These are phyloP conservation scores for Cephus rjabovi DNA, from an alignment of 2,888 invertebrate genomes.

Conservation along the genomic window DNA sequence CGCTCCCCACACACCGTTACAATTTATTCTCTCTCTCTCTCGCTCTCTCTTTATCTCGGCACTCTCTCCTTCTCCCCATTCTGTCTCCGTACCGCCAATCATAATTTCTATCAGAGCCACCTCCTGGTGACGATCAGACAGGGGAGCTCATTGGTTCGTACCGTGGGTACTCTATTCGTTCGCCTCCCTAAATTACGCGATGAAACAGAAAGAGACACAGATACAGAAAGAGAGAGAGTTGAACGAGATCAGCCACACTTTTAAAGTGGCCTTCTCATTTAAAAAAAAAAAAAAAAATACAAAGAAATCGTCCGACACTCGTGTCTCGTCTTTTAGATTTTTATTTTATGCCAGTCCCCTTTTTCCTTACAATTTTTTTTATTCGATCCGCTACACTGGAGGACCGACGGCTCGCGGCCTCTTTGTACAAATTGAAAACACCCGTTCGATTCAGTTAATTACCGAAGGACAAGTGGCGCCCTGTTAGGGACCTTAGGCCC, in stretches of 20 bases:
- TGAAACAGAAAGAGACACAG: conserved; percentile 31
- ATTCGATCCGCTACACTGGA: background rate
- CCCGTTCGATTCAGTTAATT: conserved; percentile 65
- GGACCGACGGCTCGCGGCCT: background rate
- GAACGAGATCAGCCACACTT: background rate
- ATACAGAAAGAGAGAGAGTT: conserved; percentile 9
- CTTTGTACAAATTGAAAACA: conserved; percentile 56
- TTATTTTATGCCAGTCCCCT: background rate
- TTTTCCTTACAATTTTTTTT: background rate
- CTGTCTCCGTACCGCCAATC: conserved; percentile 52
- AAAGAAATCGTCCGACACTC: background rate
- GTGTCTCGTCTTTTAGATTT: background rate
- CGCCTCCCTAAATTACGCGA: background rate
- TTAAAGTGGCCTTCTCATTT: background rate
- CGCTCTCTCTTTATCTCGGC: conserved; percentile 6
- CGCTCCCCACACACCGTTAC: conserved; percentile 29
- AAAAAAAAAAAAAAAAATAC: background rate
- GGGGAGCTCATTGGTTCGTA: conserved; percentile 37
- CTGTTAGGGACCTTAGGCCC: conserved; percentile 27
- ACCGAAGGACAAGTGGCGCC: conserved; percentile 64
- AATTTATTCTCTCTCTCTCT: conserved; percentile 4
- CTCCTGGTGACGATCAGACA: conserved; percentile 65
- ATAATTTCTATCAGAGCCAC: conserved; percentile 67
- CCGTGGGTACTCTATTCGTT: background rate
- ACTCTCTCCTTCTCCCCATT: conserved; percentile 19